Conservation (phyloP, 2,113 vertebrate species). For the Rhadina sibilatrix region DNA sequence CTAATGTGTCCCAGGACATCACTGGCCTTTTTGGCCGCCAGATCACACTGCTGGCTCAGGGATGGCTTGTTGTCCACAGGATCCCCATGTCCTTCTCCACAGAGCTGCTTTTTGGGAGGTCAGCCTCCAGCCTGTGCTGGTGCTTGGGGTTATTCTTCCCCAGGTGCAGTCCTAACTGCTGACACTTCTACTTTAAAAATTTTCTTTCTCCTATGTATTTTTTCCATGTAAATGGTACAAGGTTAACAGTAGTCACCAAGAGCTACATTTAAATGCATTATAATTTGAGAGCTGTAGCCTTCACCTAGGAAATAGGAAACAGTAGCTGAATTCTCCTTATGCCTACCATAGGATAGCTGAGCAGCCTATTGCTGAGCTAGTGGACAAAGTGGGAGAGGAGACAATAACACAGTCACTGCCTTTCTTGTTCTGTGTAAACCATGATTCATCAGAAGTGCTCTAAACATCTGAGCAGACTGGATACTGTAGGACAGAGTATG, state of each 20-base stretch:
- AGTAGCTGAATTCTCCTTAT: neutral
- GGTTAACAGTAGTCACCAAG: neutral
- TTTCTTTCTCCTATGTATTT: neutral
- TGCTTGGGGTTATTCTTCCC: neutral
- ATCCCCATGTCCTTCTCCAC: neutral
- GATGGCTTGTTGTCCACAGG: neutral
- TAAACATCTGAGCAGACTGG: neutral
- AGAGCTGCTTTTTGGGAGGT: neutral
- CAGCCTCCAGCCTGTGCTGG: neutral
- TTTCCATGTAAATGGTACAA: neutral
- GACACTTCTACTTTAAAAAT: neutral
- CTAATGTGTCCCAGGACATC: neutral
- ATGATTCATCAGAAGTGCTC: neutral
- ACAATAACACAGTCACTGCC: neutral
- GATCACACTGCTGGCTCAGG: neutral
- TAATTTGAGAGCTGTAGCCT: neutral
- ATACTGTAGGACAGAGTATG: neutral
- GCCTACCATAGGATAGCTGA: neutral
- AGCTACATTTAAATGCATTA: neutral
- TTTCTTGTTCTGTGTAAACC: neutral
- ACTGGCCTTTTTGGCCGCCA: neutral
- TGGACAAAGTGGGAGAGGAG: neutral
- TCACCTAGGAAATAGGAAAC: neutral
- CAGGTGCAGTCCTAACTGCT: neutral
- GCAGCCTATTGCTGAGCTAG: neutral